These are phyloP conservation scores for Metellina segmentata DNA, from an alignment of 2,888 invertebrate genomes.

Conservation along the genomic window DNA sequence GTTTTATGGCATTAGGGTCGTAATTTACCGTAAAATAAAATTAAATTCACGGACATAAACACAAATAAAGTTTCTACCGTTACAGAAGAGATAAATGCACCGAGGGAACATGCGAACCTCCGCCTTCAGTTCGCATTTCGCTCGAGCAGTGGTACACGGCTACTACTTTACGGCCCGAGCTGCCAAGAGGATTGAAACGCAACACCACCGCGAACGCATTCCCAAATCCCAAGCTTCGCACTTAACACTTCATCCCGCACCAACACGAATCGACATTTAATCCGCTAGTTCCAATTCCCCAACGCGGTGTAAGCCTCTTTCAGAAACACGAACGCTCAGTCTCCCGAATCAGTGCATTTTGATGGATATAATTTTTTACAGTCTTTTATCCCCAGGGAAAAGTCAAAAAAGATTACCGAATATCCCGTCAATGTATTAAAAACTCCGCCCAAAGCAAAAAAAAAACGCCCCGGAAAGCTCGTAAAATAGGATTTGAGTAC, in stretches of 20 bases:
- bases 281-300: not conserved
- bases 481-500: constrained; percentile 7
- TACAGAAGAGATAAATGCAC: no score
- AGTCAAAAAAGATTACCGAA: constrained; percentile 22
- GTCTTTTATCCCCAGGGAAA: not conserved
- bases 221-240: no score
- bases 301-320: not conserved
- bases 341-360: not conserved
- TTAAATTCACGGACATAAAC: no score
- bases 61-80: no score
- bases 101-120: no score
- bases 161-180: no score
- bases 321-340: not conserved
- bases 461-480: not conserved
- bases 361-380: not conserved
- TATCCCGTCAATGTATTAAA: constrained; percentile 13
- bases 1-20: no score
- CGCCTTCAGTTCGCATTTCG: no score
- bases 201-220: no score
- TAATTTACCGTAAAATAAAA: no score
- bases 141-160: no score
- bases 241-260: not conserved
- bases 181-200: no score
- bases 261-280: constrained; percentile 5
- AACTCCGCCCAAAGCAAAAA: not conserved